phyloP scores from a whole-genome alignment of 2,888 invertebrate species.

The Hecatera dysodea region DNA sequence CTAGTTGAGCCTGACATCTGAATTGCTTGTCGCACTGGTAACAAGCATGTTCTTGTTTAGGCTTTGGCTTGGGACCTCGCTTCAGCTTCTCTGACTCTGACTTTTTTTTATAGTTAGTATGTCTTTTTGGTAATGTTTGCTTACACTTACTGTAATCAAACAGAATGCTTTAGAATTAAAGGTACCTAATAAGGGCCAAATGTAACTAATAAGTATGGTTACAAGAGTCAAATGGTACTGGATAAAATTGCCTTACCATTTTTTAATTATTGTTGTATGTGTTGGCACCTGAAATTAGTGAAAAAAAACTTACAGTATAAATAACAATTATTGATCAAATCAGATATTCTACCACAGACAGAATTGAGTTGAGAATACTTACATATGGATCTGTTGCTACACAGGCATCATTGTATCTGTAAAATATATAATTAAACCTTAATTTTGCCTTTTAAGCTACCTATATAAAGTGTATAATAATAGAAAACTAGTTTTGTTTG shows the following conservation, averaged over 20 bases:
- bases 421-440: constrained; percentile 56
- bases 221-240: not conserved
- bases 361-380: constrained; percentile 61
- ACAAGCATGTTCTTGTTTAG: constrained; percentile 90
- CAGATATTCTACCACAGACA: not conserved
- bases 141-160: constrained; percentile 80
- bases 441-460: not conserved
- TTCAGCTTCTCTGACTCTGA: constrained; percentile 90
- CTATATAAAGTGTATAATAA: too few species aligned
- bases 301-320: not conserved
- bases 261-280: constrained; percentile 81
- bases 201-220: not conserved
- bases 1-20: constrained; percentile 91
- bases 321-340: not conserved
- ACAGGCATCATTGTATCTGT: constrained; percentile 88
- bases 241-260: constrained; percentile 74
- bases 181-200: too few species aligned
- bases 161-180: constrained; percentile 38
- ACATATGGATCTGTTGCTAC: constrained; percentile 90
- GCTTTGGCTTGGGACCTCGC: constrained; percentile 91
- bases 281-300: constrained; percentile 75
- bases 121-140: constrained; percentile 73
- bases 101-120: constrained; percentile 89
- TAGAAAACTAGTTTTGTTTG: not conserved
- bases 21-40: constrained; percentile 91